Conservation (phyloP, 2,113 vertebrate species). For the Sinocyclocheilus anshuiensis region DNA sequence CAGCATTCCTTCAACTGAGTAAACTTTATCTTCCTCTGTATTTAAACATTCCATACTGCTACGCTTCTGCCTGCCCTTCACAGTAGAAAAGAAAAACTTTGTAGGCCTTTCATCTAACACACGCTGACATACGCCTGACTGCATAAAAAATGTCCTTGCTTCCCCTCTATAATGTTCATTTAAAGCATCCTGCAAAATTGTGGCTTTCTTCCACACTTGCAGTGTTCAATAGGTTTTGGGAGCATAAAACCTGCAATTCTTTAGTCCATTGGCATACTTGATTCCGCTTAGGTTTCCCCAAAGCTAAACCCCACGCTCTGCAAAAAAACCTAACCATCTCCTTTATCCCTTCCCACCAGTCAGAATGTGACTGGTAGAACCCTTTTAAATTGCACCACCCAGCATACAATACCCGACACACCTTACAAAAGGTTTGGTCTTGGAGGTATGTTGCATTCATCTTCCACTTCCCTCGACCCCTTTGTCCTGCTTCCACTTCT, state of each 20-base stretch:
- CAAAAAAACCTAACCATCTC: background rate
- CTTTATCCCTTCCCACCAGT: background rate
- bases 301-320: background rate
- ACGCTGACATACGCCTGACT: background rate
- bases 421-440: background rate
- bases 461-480: background rate
- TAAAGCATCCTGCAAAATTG: background rate
- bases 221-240: background rate
- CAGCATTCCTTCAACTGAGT: background rate
- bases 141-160: background rate
- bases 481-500: background rate
- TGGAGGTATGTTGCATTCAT: background rate
- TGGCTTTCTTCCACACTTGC: background rate
- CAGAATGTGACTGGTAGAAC: background rate
- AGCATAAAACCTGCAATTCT: background rate
- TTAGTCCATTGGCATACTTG: background rate
- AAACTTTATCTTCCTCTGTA: background rate
- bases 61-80: background rate
- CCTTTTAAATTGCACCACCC: background rate
- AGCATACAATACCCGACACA: background rate
- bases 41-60: background rate
- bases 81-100: background rate
- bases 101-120: background rate
- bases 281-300: background rate
- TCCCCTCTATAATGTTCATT: background rate